Base-by-base conservation (phyloP, 2,797 vertebrate genomes). In the Phaenicophaeus curvirostris region DNA sequence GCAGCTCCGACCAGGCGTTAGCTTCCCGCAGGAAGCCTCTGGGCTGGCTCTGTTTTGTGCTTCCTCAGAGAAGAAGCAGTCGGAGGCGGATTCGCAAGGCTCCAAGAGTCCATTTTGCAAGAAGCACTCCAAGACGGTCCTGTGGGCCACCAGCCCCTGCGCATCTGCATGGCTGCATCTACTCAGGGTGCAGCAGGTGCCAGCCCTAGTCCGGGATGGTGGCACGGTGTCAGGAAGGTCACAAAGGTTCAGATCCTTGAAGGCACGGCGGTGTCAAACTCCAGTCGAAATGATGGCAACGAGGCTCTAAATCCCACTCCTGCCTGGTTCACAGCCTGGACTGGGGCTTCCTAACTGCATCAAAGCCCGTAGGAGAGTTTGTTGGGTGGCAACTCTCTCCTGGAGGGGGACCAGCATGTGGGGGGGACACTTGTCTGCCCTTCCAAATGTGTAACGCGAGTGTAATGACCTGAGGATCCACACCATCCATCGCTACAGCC, bases 131-230 rank as follows among this genome's bases (percentile, higher is more conserved):
- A 8, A 33, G 65, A 46, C 48, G 57, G 39, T 63, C 61, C 92
- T 48, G 51, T 0, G 11, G 23, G 85, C 53, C 8, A 55, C 72
- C 82, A 57, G 73, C 13, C 61, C 50, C 63, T 1, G 1, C 0
- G 0, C 23, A 24, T 19, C 79, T 14, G n/a, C n/a, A n/a, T n/a
- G 4, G 74, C 6, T 25, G 11, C 0, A 0, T 30, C 85, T 65
- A 72, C 37, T 42, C 24, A 6, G 0, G 2, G 71, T 0, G 3
- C 51, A 0, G 3, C 7, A 4, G 46, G 30, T 35, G 65, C 78
- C 4, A 3, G 55, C 58, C 68, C 30, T 17, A 11, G 15, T 8
- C 28, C 57, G 12, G 31, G 19, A 7, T 16, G n/a, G 73, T 19
- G 46, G 33, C 46, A 68, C 0, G 0, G 51, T 24, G 28, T 28